phyloP scores from a whole-genome alignment of 1,140 invertebrate species.

The Leptinotarsa texana region DNA sequence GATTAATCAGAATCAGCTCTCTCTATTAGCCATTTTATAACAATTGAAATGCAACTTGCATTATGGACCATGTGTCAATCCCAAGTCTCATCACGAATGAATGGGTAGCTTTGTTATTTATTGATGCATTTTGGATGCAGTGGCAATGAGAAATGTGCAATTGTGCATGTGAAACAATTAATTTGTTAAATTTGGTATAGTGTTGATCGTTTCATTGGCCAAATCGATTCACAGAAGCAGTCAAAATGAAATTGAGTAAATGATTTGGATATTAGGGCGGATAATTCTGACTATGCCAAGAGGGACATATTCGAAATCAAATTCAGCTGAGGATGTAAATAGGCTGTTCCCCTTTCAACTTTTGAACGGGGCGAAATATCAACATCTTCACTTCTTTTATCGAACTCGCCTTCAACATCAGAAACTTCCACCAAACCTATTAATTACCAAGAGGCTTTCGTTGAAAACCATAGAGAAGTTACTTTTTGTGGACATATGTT shows the following conservation, averaged over 20 bases:
- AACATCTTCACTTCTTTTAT: too few species aligned
- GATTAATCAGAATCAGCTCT: slow-evolving; percentile 1
- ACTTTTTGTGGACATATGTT: too few species aligned
- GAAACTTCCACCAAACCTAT: too few species aligned
- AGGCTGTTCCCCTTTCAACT: too few species aligned
- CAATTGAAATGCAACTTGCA: neutral
- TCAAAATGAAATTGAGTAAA: neutral
- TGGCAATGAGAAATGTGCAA: neutral
- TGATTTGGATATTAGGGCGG: neutral
- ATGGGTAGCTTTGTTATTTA: neutral
- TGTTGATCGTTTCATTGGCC: neutral
- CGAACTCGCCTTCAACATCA: too few species aligned
- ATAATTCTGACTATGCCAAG: too few species aligned
- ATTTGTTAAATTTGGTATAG: slow-evolving; percentile 2
- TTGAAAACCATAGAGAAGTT: too few species aligned
- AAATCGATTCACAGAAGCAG: neutral
- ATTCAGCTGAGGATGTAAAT: too few species aligned
- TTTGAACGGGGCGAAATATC: too few species aligned
- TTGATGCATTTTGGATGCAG: neutral
- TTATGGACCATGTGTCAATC: slow-evolving; percentile 2
- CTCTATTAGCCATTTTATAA: slow-evolving; percentile 1
- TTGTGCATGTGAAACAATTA: slow-evolving; percentile 3
- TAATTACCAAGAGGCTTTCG: too few species aligned
- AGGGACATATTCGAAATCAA: too few species aligned
- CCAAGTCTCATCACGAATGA: neutral